Percentiles rank a stretch among this genome's conserved stretches.
Conservation (phyloP, 1,140 invertebrate species). For the Nautilus pompilius region DNA sequence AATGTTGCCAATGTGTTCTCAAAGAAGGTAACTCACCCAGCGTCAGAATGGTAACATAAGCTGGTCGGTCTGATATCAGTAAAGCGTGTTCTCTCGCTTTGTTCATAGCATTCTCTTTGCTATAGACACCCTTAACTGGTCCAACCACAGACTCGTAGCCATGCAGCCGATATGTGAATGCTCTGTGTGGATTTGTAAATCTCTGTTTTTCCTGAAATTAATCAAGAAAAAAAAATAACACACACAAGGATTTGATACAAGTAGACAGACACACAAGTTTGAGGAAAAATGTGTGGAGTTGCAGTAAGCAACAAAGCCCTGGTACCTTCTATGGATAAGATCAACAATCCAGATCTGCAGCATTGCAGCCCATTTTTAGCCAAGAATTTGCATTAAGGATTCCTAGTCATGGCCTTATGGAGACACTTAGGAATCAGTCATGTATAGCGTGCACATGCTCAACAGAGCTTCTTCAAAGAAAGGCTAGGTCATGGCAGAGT, state of each 20-base stretch:
- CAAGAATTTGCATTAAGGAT: too few relatives aligned
- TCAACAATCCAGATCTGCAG: too few relatives aligned
- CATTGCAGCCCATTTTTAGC: too few relatives aligned
- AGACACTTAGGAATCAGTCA: too few relatives aligned
- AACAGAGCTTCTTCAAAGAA: too few relatives aligned
- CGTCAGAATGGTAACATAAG: conserved; percentile 86
- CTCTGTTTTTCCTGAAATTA: conserved; percentile 64
- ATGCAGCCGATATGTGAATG: conserved; percentile 81
- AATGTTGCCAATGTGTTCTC: too few relatives aligned
- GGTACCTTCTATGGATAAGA: not conserved
- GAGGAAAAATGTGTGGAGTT: too few relatives aligned
- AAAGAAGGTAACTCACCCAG: too few relatives aligned
- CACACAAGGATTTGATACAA: conserved; percentile 1
- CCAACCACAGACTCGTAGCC: conserved; percentile 85
- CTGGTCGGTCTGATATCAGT: conserved; percentile 77
- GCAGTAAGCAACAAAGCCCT: not conserved
- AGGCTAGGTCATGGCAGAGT: too few relatives aligned
- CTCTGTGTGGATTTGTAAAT: conserved; percentile 79
- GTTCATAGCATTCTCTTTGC: conserved; percentile 59
- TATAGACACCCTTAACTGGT: conserved; percentile 83
- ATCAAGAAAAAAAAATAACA: not conserved
- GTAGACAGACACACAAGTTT: not conserved
- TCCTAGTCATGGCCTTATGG: too few relatives aligned
- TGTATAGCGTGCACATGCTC: too few relatives aligned
- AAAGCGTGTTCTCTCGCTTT: conserved; percentile 81